Conservation (phyloP, 1,140 invertebrate species). For the Bombus waltoni region DNA sequence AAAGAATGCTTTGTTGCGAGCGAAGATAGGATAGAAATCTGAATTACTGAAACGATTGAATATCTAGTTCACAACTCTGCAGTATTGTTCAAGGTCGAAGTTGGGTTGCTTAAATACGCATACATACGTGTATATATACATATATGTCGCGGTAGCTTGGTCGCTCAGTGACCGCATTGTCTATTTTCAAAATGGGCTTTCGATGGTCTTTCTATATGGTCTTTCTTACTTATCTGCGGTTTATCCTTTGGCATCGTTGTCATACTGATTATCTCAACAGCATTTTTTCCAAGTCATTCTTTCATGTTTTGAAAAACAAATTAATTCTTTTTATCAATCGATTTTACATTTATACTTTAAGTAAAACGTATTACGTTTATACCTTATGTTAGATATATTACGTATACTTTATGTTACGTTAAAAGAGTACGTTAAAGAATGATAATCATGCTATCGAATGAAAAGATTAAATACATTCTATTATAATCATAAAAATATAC, state of each 20-base stretch:
- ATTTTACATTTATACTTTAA: too few relatives aligned
- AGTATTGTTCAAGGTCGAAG: neutral
- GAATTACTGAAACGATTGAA: neutral
- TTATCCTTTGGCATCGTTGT: neutral
- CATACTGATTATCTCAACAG: too few relatives aligned
- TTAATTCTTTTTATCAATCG: too few relatives aligned
- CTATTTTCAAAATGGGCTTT: constrained; percentile 40
- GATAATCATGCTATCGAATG: neutral
- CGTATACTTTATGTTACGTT: neutral
- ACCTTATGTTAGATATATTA: too few relatives aligned
- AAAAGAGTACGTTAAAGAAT: neutral
- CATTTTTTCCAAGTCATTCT: neutral
- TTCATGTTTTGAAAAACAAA: neutral
- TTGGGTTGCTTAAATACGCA: neutral
- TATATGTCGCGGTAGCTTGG: too few relatives aligned
- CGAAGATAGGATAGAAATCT: neutral
- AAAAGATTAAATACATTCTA: neutral
- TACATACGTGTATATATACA: neutral
- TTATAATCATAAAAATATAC: neutral
- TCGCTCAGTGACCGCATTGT: constrained; percentile 32
- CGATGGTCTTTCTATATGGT: neutral
- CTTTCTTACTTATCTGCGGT: neutral
- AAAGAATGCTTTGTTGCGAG: neutral
- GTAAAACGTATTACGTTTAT: too few relatives aligned
- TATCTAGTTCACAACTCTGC: neutral